Evolutionary conservation across 2,888 invertebrate species (phyloP).

Genomic region (Helicoverpa assulta): DNA sequence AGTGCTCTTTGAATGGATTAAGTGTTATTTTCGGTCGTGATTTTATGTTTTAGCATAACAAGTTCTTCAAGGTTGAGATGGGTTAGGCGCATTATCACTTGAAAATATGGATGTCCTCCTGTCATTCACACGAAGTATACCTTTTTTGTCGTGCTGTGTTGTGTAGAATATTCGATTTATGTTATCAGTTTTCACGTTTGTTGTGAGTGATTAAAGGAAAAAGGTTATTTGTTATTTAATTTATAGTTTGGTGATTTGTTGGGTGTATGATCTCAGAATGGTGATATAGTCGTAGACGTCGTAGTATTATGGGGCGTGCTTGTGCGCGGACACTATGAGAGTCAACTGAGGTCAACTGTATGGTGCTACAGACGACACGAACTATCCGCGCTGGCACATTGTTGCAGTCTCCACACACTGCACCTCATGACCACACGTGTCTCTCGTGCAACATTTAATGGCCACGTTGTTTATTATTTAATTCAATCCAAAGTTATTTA

Average conservation of each 20-base stretch:
- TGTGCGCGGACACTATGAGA: slow-evolving; percentile 50
- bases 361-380: slow-evolving; percentile 44
- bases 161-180: slow-evolving; percentile 38
- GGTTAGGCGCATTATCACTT: slow-evolving; percentile 71
- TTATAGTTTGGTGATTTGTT: slow-evolving; percentile 23
- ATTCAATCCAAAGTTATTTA: not conserved
- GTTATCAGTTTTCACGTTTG: slow-evolving; percentile 36
- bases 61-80: slow-evolving; percentile 83
- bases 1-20: slow-evolving; percentile 64
- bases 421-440: slow-evolving; percentile 30
- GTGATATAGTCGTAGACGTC: slow-evolving; percentile 25
- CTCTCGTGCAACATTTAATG: not conserved
- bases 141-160: slow-evolving; percentile 35
- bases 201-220: slow-evolving; percentile 30
- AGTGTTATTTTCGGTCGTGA: slow-evolving; percentile 79
- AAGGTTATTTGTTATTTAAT: slow-evolving; percentile 8
- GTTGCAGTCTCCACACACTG: slow-evolving; percentile 39
- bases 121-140: slow-evolving; percentile 60
- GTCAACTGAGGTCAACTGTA: slow-evolving; percentile 66
- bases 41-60: slow-evolving; percentile 85
- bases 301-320: slow-evolving; percentile 29
- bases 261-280: slow-evolving; percentile 45
- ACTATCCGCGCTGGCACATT: slow-evolving; percentile 37
- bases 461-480: not conserved
- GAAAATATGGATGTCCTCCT: slow-evolving; percentile 71